A percentile compares a stretch with the other conserved stretches of the same genome.
Conservation (phyloP, 2,113 vertebrate species). For the Hyperopisus bebe region DNA sequence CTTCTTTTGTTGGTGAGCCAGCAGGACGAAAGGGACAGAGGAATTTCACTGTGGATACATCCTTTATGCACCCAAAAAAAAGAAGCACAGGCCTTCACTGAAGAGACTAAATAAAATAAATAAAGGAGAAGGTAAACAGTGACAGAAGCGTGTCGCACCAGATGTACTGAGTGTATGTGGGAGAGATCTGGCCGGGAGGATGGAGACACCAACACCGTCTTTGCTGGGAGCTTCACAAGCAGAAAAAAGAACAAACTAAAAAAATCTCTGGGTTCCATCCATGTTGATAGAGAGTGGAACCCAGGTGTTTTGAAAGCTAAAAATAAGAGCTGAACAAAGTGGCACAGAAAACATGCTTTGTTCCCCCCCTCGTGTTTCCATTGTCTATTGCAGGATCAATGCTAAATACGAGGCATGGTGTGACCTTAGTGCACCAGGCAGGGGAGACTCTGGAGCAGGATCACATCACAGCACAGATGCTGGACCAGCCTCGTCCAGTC, state of each 20-base stretch:
- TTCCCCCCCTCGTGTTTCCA: neutral
- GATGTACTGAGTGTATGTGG: neutral
- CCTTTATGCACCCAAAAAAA: neutral
- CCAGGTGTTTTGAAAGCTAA: neutral
- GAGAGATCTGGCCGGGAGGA: constrained; percentile 15
- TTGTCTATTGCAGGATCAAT: neutral
- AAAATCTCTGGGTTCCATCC: neutral
- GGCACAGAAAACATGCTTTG: neutral
- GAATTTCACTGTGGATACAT: neutral
- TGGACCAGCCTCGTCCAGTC: neutral
- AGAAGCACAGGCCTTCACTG: neutral
- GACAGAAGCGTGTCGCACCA: neutral
- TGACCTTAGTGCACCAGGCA: neutral
- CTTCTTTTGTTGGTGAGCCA: neutral
- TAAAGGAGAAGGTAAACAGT: neutral
- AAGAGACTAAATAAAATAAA: neutral
- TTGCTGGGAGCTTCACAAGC: neutral
- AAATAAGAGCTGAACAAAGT: neutral
- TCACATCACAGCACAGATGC: neutral
- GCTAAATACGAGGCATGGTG: neutral
- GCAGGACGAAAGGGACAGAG: neutral
- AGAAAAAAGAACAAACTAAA: neutral
- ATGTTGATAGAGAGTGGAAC: neutral
- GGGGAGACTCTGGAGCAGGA: neutral
- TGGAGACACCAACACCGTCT: constrained; percentile 5